Evolutionary conservation across 1,140 invertebrate species (phyloP).

Genomic region (Neodiprion lecontei): DNA sequence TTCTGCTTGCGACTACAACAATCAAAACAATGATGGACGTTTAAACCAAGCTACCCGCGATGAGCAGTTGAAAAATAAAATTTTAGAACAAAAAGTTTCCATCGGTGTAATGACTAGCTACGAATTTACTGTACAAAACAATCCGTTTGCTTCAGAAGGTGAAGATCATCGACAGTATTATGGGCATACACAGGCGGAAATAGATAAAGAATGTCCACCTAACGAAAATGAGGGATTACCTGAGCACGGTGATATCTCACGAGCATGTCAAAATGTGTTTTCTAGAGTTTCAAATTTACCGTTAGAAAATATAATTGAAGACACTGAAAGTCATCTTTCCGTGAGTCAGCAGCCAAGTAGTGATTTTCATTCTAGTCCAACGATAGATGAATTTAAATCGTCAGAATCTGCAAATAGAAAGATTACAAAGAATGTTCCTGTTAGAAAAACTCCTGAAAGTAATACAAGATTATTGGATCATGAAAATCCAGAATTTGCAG

Average conservation of each 20-base stretch:
- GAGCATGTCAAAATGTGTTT: constrained; percentile 45
- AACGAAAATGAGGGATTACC: constrained; percentile 46
- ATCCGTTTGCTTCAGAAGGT: constrained; percentile 39
- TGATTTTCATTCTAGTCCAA: constrained; percentile 36
- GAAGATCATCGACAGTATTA: constrained; percentile 56
- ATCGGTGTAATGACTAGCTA: constrained; percentile 77
- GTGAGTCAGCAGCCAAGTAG: constrained; percentile 46
- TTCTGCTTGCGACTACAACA: neutral
- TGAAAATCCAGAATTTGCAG: too few species aligned
- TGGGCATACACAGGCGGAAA: constrained; percentile 53
- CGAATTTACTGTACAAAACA: constrained; percentile 68
- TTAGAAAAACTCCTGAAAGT: neutral
- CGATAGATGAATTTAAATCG: constrained; percentile 22
- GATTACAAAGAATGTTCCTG: neutral
- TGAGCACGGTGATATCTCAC: constrained; percentile 46
- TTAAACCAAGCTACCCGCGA: neutral
- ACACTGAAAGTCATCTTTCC: constrained; percentile 54
- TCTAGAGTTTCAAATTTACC: constrained; percentile 25
- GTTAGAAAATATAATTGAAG: constrained; percentile 57
- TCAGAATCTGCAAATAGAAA: constrained; percentile 14
- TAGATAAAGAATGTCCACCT: constrained; percentile 54
- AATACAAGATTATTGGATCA: neutral
- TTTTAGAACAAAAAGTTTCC: constrained; percentile 67
- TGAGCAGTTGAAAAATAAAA: constrained; percentile 35
- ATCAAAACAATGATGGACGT: neutral